Base-by-base conservation (phyloP, 1,140 invertebrate genomes). In the Zaprionus inermis region DNA sequence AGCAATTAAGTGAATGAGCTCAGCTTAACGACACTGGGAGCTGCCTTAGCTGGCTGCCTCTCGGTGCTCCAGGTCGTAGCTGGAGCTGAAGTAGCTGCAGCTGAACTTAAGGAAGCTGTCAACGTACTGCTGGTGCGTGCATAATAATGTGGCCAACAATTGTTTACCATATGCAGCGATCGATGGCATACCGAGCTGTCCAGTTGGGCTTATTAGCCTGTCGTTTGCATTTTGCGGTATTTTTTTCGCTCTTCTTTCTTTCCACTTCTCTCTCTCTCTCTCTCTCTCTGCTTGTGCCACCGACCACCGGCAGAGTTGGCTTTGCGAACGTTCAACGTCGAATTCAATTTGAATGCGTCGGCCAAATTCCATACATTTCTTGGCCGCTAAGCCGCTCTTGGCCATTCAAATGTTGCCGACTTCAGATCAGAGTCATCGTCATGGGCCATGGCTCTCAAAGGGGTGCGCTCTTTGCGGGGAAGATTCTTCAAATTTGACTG, bases 171-270 rank as follows among this genome's bases (percentile, higher is more conserved):
- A 89, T 90, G 84, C 28, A 81, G 78, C 78, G 66, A 63, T 69
- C 81, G 57, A 56, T 64, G 71, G 70, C 86, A 90, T 90, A 64
- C 86, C 86, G 67, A 86, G 58, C 75, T 90, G 86, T 90, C 86
- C 82, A 72, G 44, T 76, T 44, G 41, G 71, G 80, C 82, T 90
- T 90, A 90, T 90, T 90, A 90, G 86, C 76, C 86, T 90, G 85
- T 90, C 86, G 79, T 90, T 90, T 90, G 86, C 86, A 90, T 85
- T 90, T 90, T 78, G 74, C 81, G 77, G 81, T 60, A 76, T 82
- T 88, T 88, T 79, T 88, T 82, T 56, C 32, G 57, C 78, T 71
- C 44, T 46, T 5, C 24, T n/a, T n/a, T n/a, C n/a, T n/a, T n/a
- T n/a, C 24, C 24, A 7, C 7, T 9, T 10, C 16, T 7, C 16